Evolutionary conservation across 2,888 invertebrate species (phyloP).

Genomic region (Eristalis pertinax): DNA sequence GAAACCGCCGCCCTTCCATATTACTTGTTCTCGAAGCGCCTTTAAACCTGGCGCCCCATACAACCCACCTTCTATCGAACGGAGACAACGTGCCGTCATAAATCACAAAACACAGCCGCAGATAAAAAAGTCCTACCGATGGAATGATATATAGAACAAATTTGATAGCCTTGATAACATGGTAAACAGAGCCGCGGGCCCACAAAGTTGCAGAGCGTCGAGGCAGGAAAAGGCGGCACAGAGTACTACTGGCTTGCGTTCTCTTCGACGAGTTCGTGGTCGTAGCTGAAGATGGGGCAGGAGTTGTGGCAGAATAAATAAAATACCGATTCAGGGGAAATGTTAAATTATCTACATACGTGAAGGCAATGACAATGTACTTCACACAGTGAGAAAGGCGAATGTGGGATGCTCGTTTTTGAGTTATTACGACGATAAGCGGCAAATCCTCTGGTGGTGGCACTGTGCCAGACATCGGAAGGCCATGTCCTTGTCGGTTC

Average conservation of each 20-base stretch:
- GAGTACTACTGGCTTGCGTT: too few species aligned
- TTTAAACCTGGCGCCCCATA: not conserved
- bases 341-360: conserved; percentile 48
- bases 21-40: not conserved
- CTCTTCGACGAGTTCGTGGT: not conserved
- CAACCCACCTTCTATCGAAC: not conserved
- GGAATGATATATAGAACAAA: conserved; percentile 61
- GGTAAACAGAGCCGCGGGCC: conserved; percentile 21
- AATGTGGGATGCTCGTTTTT: conserved; percentile 1
- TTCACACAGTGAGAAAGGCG: conserved; percentile 4
- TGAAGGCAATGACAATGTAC: conserved; percentile 40
- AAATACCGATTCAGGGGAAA: conserved; percentile 11
- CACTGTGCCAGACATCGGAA: not conserved
- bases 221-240: not conserved
- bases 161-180: conserved; percentile 57
- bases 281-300: not conserved
- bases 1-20: not conserved
- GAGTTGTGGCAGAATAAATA: conserved; percentile 4
- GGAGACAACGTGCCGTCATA: conserved; percentile 40
- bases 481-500: not conserved
- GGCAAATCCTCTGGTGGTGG: not conserved
- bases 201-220: not conserved
- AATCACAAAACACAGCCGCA: conserved; percentile 42
- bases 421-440: conserved; percentile 7
- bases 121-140: conserved; percentile 32